Conservation (phyloP, 2,113 vertebrate genomes). For the Probosciger aterrimus region DNA sequence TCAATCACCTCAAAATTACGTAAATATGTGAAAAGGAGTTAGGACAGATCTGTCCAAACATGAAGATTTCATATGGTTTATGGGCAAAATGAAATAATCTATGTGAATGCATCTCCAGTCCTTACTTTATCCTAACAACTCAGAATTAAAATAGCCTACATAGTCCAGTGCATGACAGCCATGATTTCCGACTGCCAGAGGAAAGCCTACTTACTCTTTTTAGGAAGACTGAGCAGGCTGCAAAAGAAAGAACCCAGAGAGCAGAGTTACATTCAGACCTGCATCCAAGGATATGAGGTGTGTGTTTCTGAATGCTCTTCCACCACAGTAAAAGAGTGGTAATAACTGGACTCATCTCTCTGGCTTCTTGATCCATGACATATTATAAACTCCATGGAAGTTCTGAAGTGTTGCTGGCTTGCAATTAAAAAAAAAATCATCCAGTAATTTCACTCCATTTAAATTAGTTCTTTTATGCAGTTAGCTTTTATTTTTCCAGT, state of each 20-base stretch:
- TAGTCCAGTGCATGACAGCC: not conserved
- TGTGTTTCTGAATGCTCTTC: not conserved
- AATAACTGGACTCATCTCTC: not conserved
- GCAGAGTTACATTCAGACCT: not conserved
- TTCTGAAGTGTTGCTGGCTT: not conserved
- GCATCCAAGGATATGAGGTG: not conserved
- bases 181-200: not conserved
- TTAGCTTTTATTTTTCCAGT: not conserved
- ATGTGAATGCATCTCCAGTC: not conserved
- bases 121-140: not conserved
- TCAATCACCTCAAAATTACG: not conserved
- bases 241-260: not conserved
- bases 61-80: not conserved
- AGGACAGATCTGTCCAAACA: not conserved
- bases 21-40: not conserved
- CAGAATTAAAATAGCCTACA: not conserved
- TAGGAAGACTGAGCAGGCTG: not conserved
- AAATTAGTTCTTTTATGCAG: not conserved
- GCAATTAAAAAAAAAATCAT: fast-evolving
- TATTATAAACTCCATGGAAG: not conserved
- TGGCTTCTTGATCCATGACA: not conserved
- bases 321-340: not conserved
- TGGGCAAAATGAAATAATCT: not conserved
- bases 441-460: not conserved
- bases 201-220: not conserved